Percentiles rank a stretch among this genome's conserved stretches.
phyloP scores from a whole-genome alignment of 92 coral and sea anemone genomes.

The Palythoa grandis region DNA sequence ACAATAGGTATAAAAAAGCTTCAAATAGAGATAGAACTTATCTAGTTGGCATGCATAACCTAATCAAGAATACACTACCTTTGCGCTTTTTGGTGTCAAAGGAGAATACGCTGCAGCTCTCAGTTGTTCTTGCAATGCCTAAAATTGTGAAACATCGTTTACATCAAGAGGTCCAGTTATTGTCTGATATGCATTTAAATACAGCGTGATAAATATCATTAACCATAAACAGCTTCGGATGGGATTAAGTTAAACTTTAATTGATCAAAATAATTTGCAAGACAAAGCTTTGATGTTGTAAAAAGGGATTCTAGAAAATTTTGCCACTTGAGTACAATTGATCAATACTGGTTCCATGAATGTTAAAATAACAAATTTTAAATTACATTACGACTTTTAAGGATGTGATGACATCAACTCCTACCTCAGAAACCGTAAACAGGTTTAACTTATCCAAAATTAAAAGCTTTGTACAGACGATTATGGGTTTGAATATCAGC shows the following conservation, averaged over 20 bases:
- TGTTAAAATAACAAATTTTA: too few relatives aligned
- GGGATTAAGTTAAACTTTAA: too few relatives aligned
- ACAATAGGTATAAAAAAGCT: neutral
- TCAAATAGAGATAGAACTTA: neutral
- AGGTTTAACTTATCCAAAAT: too few relatives aligned
- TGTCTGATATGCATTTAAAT: neutral
- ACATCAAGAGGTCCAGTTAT: neutral
- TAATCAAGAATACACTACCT: slow-evolving; percentile 56
- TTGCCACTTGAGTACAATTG: too few relatives aligned
- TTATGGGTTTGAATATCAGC: too few relatives aligned
- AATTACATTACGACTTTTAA: too few relatives aligned
- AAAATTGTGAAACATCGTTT: neutral
- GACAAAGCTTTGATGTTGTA: neutral
- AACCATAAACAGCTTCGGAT: too few relatives aligned
- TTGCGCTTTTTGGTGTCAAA: slow-evolving; percentile 69
- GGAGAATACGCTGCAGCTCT: slow-evolving; percentile 72
- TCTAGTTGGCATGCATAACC: neutral
- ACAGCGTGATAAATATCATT: neutral
- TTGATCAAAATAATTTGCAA: neutral
- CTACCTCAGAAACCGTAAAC: too few relatives aligned
- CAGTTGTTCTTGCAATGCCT: slow-evolving; percentile 90
- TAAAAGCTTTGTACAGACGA: too few relatives aligned
- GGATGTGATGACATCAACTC: too few relatives aligned
- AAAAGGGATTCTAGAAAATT: too few relatives aligned
- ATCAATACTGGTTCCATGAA: too few relatives aligned